Evolutionary conservation across 2,113 vertebrate species (phyloP).

Genomic region (Drymodes brunneopygia): DNA sequence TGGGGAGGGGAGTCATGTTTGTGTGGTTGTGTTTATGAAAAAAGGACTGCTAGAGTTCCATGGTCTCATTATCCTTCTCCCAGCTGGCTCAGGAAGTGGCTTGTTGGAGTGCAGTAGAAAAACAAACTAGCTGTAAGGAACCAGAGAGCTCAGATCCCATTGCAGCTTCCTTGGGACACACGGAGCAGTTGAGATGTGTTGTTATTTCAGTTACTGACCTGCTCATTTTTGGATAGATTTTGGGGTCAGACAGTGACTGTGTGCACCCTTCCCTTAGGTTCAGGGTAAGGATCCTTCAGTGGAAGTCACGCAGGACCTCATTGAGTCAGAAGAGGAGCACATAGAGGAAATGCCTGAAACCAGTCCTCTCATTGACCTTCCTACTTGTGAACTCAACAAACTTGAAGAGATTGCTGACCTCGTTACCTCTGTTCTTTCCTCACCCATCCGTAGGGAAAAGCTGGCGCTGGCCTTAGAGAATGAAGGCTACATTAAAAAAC

Average conservation of each 20-base stretch:
- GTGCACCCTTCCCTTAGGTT: conserved; percentile 74
- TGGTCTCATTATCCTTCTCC: neutral
- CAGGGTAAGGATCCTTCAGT: conserved; percentile 97
- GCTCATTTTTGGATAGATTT: rapidly evolving
- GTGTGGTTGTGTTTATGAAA: neutral
- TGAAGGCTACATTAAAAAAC: conserved; percentile 96
- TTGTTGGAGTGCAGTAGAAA: neutral
- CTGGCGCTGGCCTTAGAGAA: conserved; percentile 93
- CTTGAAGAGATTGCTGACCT: conserved; percentile 98
- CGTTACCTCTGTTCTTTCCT: conserved; percentile 96
- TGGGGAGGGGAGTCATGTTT: neutral
- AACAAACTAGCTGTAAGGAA: neutral
- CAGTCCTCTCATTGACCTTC: conserved; percentile 92
- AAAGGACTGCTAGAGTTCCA: neutral
- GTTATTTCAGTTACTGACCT: neutral
- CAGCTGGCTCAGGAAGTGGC: neutral
- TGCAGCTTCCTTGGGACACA: neutral
- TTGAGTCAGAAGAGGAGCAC: conserved; percentile 97
- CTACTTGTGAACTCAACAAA: conserved; percentile 88
- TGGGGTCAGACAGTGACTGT: neutral
- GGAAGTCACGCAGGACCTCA: conserved; percentile 97
- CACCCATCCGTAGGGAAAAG: conserved; percentile 96
- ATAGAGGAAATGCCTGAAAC: conserved; percentile 97
- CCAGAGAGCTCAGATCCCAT: neutral
- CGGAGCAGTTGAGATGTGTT: neutral